These are phyloP conservation scores for Sceloporus undulatus DNA, from an alignment of 2,113 vertebrate genomes.

Conservation along the genomic window DNA sequence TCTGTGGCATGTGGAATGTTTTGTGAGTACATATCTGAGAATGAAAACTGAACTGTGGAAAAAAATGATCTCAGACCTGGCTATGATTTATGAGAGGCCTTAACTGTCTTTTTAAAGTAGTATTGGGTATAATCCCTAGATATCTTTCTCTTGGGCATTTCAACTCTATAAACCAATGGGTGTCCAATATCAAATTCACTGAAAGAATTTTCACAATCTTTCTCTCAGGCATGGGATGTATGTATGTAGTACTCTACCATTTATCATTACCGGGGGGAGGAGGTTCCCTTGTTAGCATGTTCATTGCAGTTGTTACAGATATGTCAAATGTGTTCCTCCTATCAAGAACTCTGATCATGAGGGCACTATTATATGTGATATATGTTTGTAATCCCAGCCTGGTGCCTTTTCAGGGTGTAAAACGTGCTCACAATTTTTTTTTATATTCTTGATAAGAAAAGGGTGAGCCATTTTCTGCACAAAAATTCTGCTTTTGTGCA, in stretches of 20 bases:
- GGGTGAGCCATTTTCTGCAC: no score
- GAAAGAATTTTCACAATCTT: background rate
- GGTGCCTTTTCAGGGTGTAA: no score
- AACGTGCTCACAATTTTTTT: no score
- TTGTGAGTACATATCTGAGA: background rate
- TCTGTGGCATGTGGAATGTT: background rate
- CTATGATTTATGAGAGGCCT: background rate
- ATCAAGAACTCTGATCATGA: no score
- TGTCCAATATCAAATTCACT: background rate
- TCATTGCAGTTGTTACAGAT: background rate
- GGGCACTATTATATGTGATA: background rate
- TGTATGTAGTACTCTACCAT: background rate
- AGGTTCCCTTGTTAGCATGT: background rate
- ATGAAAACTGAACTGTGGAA: conserved; percentile 1
- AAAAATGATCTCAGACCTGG: background rate
- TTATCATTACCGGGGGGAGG: background rate
- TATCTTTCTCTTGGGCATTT: conserved; percentile 18
- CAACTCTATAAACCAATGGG: background rate
- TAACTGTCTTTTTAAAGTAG: conserved; percentile 1
- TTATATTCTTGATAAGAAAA: no score
- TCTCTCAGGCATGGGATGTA: background rate
- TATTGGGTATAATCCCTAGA: background rate
- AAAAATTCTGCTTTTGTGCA: no score
- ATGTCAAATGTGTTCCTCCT: background rate
- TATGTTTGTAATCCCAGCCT: no score